phyloP scores from a whole-genome alignment of 2,113 vertebrate species.

The Origma solitaria region DNA sequence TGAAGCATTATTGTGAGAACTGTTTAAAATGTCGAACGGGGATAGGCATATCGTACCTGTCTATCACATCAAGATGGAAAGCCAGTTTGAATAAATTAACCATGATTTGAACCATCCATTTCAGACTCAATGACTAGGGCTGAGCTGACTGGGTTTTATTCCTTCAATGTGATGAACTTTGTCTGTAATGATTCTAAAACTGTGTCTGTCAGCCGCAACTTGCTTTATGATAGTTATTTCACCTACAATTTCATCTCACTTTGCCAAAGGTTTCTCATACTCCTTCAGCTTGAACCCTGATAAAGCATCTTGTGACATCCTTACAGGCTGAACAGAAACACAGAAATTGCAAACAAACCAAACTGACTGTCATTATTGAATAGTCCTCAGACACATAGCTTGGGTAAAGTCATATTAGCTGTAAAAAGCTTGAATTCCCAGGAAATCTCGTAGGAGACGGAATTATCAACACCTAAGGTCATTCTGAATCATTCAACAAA shows the following conservation, averaged over 20 bases:
- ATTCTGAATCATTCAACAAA: neutral
- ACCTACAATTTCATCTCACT: conserved; percentile 1
- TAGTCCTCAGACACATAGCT: neutral
- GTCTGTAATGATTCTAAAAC: neutral
- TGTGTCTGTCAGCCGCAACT: neutral
- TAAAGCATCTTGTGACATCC: neutral
- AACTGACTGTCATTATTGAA: neutral
- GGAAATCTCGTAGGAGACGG: neutral
- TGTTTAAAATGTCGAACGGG: neutral
- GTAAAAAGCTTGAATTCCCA: neutral
- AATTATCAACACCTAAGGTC: neutral
- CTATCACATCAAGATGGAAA: conserved; percentile 29
- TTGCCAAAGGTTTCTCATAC: neutral
- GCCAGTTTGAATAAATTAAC: conserved; percentile 51
- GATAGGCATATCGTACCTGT: neutral
- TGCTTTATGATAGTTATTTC: neutral
- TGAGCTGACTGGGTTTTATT: neutral
- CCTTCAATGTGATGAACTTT: neutral
- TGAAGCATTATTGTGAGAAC: neutral
- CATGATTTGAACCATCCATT: neutral
- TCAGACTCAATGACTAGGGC: neutral
- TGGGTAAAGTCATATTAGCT: neutral
- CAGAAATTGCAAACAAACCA: neutral
- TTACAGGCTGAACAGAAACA: neutral
- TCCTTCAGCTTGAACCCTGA: neutral